Base-by-base conservation (phyloP, 2,797 vertebrate genomes). In the Diceros bicornis region DNA sequence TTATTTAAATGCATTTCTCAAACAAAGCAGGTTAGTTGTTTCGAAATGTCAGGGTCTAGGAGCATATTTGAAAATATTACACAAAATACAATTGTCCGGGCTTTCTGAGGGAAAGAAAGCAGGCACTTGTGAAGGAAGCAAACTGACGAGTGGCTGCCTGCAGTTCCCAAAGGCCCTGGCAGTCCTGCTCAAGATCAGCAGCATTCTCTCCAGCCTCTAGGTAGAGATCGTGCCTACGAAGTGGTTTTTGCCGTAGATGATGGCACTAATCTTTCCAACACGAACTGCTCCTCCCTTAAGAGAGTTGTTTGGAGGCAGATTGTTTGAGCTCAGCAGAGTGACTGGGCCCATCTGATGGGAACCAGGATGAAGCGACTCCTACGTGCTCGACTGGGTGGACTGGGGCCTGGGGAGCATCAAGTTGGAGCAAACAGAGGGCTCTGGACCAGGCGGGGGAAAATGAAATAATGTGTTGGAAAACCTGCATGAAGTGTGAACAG, bases 1-100 rank as follows among this genome's bases (percentile, higher is more conserved):
- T 98, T 98, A 98, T 98, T 99, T 98, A 98, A 99, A 98, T 98
- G 97, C 96, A 96, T 98, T 98, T 98, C 95, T 98, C 97, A 98
- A 97, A 97, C 97, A 98, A 98, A 98, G 96, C 94, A 98, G 97
- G 97, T 98, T 97, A 96, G 97, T 98, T 98, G 97, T 98, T 98
- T 98, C 21, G 7, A 99, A 99, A 99, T 99, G 98, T 98, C 98
- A 98, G 69, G 79, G 94, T 97, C 96, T 95, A 37, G 52, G 90
- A 97, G 94, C 69, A 78, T 94, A 96, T 97, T 95, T 98, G 97
- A 97, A 98, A 98, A 97, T 95, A 93, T 91, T 94, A 94, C 98
- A 96, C 96, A 97, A 98, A 97, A 98, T 78, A 90, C 75, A 96
- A 96, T 93, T 91, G 97, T 97, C 94, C 94, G 96, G 96, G 88